These are phyloP conservation scores for Martes martes DNA, from an alignment of 2,113 vertebrate genomes.

Conservation along the genomic window DNA sequence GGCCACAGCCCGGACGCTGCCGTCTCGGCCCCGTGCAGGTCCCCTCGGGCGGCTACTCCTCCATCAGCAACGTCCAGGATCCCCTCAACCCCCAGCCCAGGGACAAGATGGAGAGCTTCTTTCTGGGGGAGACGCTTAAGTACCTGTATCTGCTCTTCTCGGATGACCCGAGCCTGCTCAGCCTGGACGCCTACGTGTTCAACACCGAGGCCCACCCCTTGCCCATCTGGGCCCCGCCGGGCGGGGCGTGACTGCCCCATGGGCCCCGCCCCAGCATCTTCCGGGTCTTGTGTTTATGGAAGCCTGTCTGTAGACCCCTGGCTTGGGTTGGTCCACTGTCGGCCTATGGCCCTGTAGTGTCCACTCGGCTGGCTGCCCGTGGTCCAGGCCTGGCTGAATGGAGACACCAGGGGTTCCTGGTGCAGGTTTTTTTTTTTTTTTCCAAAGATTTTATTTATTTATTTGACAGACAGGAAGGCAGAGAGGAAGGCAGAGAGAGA, in stretches of 20 bases:
- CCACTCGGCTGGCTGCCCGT: too few relatives aligned
- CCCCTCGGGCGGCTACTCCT: conserved; percentile 91
- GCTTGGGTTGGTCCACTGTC: too few relatives aligned
- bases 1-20: accelerated
- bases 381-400: too few relatives aligned
- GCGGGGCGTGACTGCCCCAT: neutral
- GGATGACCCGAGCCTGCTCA: conserved; percentile 88
- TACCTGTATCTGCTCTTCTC: conserved; percentile 97
- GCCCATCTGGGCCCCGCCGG: conserved; percentile 90
- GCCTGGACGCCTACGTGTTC: conserved; percentile 92
- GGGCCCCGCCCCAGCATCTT: too few relatives aligned
- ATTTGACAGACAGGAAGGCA: too few relatives aligned
- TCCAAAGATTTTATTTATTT: too few relatives aligned
- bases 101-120: conserved; percentile 99
- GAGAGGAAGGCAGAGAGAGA: too few relatives aligned
- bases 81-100: conserved; percentile 88
- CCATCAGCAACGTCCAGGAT: conserved; percentile 94
- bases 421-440: too few relatives aligned
- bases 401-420: too few relatives aligned
- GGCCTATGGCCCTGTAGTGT: too few relatives aligned
- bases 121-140: conserved; percentile 96
- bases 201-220: conserved; percentile 97
- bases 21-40: conserved; percentile 81
- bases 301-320: too few relatives aligned
- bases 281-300: too few relatives aligned